Evolutionary conservation across 2,888 invertebrate genomes (phyloP), one percentile per base, ranked within the genome.

Genomic region (Epirrhoe tristata): DNA sequence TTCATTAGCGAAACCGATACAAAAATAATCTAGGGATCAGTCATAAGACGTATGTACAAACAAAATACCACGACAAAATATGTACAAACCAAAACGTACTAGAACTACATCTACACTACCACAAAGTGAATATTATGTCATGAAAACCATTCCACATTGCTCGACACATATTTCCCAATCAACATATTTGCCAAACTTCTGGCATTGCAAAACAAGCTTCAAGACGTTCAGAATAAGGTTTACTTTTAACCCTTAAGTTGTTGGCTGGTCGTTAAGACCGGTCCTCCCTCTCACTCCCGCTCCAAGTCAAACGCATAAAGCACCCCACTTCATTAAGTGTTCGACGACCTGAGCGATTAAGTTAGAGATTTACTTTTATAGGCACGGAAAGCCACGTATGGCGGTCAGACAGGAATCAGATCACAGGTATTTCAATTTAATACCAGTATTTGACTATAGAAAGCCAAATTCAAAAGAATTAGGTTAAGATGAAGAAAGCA

Each of bases 301-400:
- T 76, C 73, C 71, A 73, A 78, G 71, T 71, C 74, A 66, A 70
- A 75, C 72, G 70, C 75, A 81, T 79, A 79, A 80, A 80, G 67
- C 74, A 76, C 78, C 81, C 81, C 75, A 79, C 81, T 85, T 85
- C 85, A 84, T 85, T 84, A 82, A 79, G 77, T 80, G 81, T 85
- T 80, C 84, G 82, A 82, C 81, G 82, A 82, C 77, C 82, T 79
- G 72, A 76, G 74, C 80, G 78, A 83, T 83, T 80, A 83, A 84
- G 74, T 80, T 71, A 71, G 71, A 79, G 81, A 84, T 84, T 83
- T 84, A 82, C 75, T 82, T 83, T 83, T 79, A 82, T 78, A 76
- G 74, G 74, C 68, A 76, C 71, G 71, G 69, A 70, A 79, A 75
- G 71, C 74, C 75, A 70, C 75, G 78, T 73, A 72, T 65, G 74